These are phyloP conservation scores for Ichneumoninae sp. DNA, from an alignment of 2,888 invertebrate species.

Conservation along the genomic window DNA sequence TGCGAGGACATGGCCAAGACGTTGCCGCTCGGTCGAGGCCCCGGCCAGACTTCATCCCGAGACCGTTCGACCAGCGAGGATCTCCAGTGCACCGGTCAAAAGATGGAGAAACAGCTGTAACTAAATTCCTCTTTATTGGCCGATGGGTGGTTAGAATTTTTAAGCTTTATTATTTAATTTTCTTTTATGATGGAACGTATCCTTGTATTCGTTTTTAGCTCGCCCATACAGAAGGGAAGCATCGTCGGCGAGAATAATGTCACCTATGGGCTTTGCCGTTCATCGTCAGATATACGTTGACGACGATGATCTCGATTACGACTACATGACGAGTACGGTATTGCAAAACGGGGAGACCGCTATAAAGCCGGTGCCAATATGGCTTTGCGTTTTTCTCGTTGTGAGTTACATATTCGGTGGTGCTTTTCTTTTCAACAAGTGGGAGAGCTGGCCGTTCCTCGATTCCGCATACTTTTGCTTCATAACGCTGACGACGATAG, in stretches of 20 bases:
- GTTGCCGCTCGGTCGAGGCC: slow-evolving; percentile 78
- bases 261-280: slow-evolving; percentile 88
- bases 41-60: slow-evolving; percentile 70
- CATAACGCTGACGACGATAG: slow-evolving; percentile 96
- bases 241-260: slow-evolving; percentile 88
- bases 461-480: slow-evolving; percentile 97
- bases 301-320: slow-evolving; percentile 88
- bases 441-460: slow-evolving; percentile 94
- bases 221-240: slow-evolving; percentile 76
- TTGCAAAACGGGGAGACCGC: slow-evolving; percentile 81
- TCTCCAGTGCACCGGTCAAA: slow-evolving; percentile 46
- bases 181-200: not conserved
- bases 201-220: slow-evolving; percentile 67
- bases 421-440: slow-evolving; percentile 93
- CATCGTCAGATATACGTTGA: slow-evolving; percentile 87
- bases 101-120: slow-evolving; percentile 18
- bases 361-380: slow-evolving; percentile 93
- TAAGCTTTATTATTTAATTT: not conserved
- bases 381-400: slow-evolving; percentile 94
- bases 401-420: slow-evolving; percentile 96
- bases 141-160: no score
- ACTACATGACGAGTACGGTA: slow-evolving; percentile 85
- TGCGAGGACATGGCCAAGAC: slow-evolving; percentile 59
- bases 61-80: slow-evolving; percentile 71
- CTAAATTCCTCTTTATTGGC: not conserved